Conservation (phyloP, 2,113 vertebrate species). For the Ceratotherium simum region DNA sequence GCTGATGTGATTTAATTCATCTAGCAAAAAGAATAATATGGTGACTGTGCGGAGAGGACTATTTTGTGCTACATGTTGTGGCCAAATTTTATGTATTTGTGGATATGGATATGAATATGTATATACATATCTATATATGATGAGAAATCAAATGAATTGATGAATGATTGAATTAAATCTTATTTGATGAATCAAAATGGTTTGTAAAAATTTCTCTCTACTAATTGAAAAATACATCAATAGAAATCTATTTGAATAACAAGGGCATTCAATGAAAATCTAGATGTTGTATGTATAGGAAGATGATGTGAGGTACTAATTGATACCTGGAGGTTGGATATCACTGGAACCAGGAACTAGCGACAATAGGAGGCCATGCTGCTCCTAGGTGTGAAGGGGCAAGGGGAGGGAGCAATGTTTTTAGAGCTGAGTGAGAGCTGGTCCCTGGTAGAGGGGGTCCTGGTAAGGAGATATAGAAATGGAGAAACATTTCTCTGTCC, state of each 20-base stretch:
- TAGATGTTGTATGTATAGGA: neutral
- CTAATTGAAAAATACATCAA: neutral
- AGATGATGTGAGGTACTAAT: neutral
- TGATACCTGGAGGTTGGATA: neutral
- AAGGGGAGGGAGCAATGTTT: neutral
- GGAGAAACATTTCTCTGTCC: neutral
- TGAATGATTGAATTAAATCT: neutral
- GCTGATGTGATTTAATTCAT: neutral
- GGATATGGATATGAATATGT: neutral
- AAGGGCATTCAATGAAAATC: neutral
- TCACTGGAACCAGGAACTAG: neutral
- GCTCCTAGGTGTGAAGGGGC: neutral
- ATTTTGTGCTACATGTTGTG: neutral
- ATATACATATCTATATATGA: neutral
- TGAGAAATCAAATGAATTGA: neutral
- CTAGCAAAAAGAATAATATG: neutral
- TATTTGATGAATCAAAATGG: neutral
- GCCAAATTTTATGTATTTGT: neutral
- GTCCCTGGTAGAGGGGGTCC: neutral
- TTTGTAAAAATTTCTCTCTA: neutral
- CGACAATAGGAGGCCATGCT: neutral
- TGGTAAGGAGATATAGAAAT: neutral
- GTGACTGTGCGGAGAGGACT: neutral
- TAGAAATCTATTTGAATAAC: neutral
- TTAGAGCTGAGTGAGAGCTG: neutral